A percentile compares a stretch with the other conserved stretches of the same genome.
Evolutionary conservation across 1,140 invertebrate species (phyloP).

Genomic region (Piezodorus guildinii): DNA sequence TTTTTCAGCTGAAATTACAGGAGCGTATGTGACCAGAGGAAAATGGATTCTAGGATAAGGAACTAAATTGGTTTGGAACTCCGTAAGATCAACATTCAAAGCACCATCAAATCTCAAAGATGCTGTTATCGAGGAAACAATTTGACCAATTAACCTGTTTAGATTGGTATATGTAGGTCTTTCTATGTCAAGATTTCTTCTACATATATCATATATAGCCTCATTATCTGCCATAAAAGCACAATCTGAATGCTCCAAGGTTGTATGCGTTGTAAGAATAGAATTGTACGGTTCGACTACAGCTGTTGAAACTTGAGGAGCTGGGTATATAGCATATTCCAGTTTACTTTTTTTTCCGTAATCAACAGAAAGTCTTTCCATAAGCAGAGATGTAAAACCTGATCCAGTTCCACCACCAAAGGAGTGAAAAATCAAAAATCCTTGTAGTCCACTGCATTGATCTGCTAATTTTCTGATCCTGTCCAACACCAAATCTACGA

Average conservation of each 20-base stretch:
- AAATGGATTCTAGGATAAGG: slow-evolving; percentile 53
- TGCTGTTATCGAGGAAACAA: slow-evolving; percentile 76
- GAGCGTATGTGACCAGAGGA: slow-evolving; percentile 50
- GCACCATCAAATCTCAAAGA: slow-evolving; percentile 82
- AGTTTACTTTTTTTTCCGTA: slow-evolving; percentile 59
- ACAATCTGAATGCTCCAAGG: slow-evolving; percentile 71
- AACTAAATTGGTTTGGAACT: slow-evolving; percentile 63
- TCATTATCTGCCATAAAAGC: slow-evolving; percentile 86
- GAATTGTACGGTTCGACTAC: slow-evolving; percentile 87
- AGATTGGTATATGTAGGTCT: slow-evolving; percentile 68
- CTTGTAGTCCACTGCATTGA: slow-evolving; percentile 67
- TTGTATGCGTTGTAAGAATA: slow-evolving; percentile 66
- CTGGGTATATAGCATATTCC: slow-evolving; percentile 57
- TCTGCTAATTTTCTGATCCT: slow-evolving; percentile 66
- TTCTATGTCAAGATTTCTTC: slow-evolving; percentile 76
- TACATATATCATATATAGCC: slow-evolving; percentile 84
- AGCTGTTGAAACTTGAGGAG: slow-evolving; percentile 61
- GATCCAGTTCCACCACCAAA: slow-evolving; percentile 86
- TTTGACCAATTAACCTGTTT: slow-evolving; percentile 71
- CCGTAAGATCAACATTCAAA: slow-evolving; percentile 79
- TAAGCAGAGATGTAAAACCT: slow-evolving; percentile 53
- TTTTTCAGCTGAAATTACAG: slow-evolving; percentile 48
- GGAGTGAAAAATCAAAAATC: slow-evolving; percentile 74
- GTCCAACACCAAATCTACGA: slow-evolving; percentile 68
- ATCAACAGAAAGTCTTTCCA: slow-evolving; percentile 53